These are phyloP conservation scores for Mustela lutreola DNA, from an alignment of 2,113 vertebrate species.

Conservation along the genomic window DNA sequence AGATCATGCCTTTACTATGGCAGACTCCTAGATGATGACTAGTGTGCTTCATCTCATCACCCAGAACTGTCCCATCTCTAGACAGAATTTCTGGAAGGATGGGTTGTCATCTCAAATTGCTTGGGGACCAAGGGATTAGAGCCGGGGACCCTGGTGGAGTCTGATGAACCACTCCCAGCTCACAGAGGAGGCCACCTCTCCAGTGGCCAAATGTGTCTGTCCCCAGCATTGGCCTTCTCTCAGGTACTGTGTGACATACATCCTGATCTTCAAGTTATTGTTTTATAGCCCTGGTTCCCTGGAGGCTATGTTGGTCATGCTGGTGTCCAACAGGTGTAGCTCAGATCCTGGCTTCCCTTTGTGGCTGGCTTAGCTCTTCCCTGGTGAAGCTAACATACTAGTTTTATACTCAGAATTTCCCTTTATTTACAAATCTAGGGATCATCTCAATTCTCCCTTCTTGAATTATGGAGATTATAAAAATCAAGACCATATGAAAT, in stretches of 20 bases:
- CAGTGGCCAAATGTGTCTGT: neutral
- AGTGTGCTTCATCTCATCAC: neutral
- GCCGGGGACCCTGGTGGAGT: neutral
- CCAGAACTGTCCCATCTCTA: neutral
- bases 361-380: neutral
- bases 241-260: neutral
- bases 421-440: conserved; percentile 42
- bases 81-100: neutral
- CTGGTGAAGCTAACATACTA: neutral
- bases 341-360: neutral
- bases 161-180: neutral
- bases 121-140: neutral
- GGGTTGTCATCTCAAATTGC: neutral
- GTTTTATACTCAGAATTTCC: neutral
- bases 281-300: neutral
- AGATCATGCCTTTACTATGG: too few relatives aligned
- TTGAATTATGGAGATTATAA: neutral
- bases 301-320: rapidly evolving
- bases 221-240: neutral
- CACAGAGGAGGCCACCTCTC: neutral
- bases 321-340: neutral
- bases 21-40: neutral
- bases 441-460: neutral
- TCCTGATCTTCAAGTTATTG: neutral
- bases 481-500: conserved; percentile 27